Base-by-base conservation (phyloP, 2,797 vertebrate genomes). In the Phrynocephalus forsythii region DNA sequence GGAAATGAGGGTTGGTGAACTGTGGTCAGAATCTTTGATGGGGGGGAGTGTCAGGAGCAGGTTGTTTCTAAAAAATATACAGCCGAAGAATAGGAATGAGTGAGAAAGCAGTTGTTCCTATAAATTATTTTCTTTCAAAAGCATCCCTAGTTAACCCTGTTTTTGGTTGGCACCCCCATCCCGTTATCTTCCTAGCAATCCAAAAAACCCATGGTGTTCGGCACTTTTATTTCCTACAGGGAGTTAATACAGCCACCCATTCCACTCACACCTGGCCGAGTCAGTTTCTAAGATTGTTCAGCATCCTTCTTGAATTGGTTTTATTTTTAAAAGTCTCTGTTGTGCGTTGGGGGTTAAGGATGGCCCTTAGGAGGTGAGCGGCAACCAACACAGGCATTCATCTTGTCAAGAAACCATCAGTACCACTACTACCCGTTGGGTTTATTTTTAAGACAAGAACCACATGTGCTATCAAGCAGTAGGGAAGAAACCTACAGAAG, bases 401-500 rank as follows among this genome's bases (percentile, higher is more conserved):
- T 5, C 73, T 86, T 86, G 71, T 11, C 79, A 77, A 16, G 60
- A 24, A 33, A 6, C 1, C 60, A 63, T 63, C 60, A 56, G 52
- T 56, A 6, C 73, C 1, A 18, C 18, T 16, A 69, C 4, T 48
- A 22, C 3, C 9, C 4, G n/a, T 3, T 72, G 67, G 20, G 5
- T 48, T 82, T 68, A 77, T 50, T 75, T 69, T 9, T 13, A 67
- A 9, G 3, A 33, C 1, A 6, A 18, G 2, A 9, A 50, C 5
- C 10, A 15, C 5, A 52, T 76, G 5, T 82, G 63, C 16, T 52
- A 2, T 50, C 56, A 66, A 30, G 3, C 11, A 0, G 30, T 16
- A 66, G 44, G 24, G 44, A 67, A 22, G 20, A 38, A 71, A 90
- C 67, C 91, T 91, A 89, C 92, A 93, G 82, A n/a, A 71, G 9